Percentiles rank a stretch among this genome's conserved stretches.
Conservation (phyloP, 2,113 vertebrate species). For the Eptesicus fuscus region DNA sequence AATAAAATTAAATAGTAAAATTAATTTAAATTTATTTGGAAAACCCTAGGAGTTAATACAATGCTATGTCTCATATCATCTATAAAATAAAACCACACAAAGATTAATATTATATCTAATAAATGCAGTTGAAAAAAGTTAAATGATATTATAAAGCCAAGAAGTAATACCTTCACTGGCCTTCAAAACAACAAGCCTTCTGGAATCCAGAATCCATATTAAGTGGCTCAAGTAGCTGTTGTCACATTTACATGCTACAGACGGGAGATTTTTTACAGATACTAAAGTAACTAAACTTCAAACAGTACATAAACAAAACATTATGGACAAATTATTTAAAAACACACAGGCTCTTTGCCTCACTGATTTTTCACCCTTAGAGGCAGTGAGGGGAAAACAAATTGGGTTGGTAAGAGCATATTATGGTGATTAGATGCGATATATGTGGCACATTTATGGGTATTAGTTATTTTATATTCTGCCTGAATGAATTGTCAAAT, state of each 20-base stretch:
- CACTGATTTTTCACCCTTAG: neutral
- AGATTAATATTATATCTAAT: neutral
- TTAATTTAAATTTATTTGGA: neutral
- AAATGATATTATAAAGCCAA: neutral
- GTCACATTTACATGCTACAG: neutral
- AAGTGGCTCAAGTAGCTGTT: neutral
- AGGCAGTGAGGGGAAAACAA: neutral
- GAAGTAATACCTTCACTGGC: neutral
- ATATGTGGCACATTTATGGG: neutral
- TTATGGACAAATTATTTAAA: constrained; percentile 14
- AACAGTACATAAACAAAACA: neutral
- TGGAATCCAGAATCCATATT: neutral
- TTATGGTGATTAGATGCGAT: neutral
- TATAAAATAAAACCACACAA: neutral
- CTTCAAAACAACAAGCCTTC: neutral
- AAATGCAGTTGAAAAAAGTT: neutral
- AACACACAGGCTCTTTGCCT: neutral
- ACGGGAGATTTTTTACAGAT: neutral
- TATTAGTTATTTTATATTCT: constrained; percentile 12
- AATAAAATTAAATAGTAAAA: constrained; percentile 27
- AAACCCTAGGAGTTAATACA: neutral
- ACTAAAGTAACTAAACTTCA: neutral
- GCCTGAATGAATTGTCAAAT: neutral
- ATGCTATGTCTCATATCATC: neutral
- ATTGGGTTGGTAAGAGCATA: neutral